Conservation (phyloP, 1,140 invertebrate genomes). For the Aphaenogaster ashmeadi region DNA sequence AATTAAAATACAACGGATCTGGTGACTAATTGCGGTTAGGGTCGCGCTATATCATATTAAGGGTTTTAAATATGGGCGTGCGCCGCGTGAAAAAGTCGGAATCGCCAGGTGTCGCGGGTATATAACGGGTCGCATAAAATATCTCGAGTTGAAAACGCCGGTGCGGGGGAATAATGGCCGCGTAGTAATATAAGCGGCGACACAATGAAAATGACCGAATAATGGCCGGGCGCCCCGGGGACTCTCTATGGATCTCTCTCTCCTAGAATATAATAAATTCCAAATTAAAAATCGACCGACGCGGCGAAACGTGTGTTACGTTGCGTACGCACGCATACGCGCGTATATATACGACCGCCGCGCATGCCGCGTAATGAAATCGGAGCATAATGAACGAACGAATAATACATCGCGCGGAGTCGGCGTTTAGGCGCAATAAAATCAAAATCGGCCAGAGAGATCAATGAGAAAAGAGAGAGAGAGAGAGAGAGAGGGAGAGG, state of each 20-base stretch:
- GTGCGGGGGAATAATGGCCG: conserved; percentile 25
- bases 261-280: conserved; percentile 42
- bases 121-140: conserved; percentile 46
- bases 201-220: conserved; percentile 48
- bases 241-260: conserved; percentile 30
- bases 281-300: conserved; percentile 49
- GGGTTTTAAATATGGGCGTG: conserved; percentile 29
- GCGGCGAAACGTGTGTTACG: neutral
- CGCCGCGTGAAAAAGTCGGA: conserved; percentile 45
- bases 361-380: conserved; percentile 37
- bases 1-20: conserved; percentile 10
- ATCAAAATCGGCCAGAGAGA: conserved; percentile 20
- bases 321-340: neutral
- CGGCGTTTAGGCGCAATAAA: conserved; percentile 17
- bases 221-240: conserved; percentile 11
- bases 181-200: conserved; percentile 39
- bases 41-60: conserved; percentile 33
- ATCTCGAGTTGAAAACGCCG: conserved; percentile 47
- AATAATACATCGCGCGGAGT: conserved; percentile 27
- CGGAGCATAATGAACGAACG: conserved; percentile 36
- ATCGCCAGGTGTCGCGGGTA: conserved; percentile 37
- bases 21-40: conserved; percentile 44
- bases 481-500: neutral
- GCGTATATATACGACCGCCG: neutral
- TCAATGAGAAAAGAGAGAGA: neutral